Percentiles rank a stretch among this genome's conserved stretches.
phyloP scores from a whole-genome alignment of 2,113 vertebrate genomes.

The Phalacrocorax carbo region DNA sequence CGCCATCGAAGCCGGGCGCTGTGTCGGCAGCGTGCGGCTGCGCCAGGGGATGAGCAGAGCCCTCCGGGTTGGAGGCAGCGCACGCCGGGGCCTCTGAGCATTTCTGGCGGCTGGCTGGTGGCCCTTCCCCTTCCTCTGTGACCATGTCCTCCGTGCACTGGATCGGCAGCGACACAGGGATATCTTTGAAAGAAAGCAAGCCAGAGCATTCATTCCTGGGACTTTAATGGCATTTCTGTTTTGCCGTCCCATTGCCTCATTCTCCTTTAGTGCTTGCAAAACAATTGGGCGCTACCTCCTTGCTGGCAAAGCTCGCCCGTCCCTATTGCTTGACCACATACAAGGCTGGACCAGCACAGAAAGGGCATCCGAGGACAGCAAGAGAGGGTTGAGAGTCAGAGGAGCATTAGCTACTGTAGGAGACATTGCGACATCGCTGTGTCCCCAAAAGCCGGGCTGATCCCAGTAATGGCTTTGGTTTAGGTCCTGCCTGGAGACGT shows the following conservation, averaged over 20 bases:
- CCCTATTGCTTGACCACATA: fast-evolving
- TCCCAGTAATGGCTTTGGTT: neutral
- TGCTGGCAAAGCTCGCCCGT: neutral
- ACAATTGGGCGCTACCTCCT: neutral
- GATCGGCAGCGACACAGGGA: neutral
- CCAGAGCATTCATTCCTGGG: neutral
- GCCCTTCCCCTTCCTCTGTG: neutral
- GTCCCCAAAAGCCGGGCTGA: neutral
- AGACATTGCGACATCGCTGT: fast-evolving
- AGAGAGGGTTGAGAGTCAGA: neutral
- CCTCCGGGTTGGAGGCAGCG: fast-evolving
- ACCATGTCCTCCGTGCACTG: neutral
- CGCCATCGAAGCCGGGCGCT: neutral
- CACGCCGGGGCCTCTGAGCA: fast-evolving
- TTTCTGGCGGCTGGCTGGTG: fast-evolving
- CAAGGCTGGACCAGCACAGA: neutral
- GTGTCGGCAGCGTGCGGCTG: neutral
- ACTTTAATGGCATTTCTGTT: fast-evolving
- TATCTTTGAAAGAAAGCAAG: neutral
- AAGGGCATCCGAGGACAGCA: neutral
- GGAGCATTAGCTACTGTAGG: neutral
- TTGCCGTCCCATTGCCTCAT: fast-evolving
- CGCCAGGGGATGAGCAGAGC: neutral
- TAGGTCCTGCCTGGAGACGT: neutral
- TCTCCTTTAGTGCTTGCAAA: neutral